Evolutionary conservation across 2,888 invertebrate species (phyloP).

Genomic region (Drosophila sordidapex): DNA sequence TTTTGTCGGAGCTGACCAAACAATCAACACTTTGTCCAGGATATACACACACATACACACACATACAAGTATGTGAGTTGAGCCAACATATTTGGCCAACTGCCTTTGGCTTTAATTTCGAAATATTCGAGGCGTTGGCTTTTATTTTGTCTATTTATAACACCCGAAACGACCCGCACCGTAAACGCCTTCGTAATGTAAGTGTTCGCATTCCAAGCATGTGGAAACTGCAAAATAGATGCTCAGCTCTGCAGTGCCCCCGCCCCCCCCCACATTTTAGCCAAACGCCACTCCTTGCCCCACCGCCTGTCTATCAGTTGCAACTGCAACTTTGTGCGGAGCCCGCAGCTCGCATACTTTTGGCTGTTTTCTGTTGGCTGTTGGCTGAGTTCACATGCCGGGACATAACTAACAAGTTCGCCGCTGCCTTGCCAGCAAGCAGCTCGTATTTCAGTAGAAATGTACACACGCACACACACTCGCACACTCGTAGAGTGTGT

Average conservation of each 20-base stretch:
- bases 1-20: slow-evolving; percentile 56
- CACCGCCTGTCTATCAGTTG: slow-evolving; percentile 36
- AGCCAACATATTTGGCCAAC: slow-evolving; percentile 61
- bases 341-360: slow-evolving; percentile 52
- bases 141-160: slow-evolving; percentile 71
- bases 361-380: slow-evolving; percentile 56
- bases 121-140: slow-evolving; percentile 62
- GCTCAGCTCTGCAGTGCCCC: slow-evolving; percentile 39
- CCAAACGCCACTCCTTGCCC: not conserved
- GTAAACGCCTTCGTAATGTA: slow-evolving; percentile 54
- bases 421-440: slow-evolving; percentile 37
- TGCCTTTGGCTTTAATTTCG: slow-evolving; percentile 76
- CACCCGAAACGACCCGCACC: slow-evolving; percentile 27
- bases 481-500: not conserved
- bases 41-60: slow-evolving; percentile 13
- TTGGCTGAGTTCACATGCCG: slow-evolving; percentile 62
- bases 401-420: slow-evolving; percentile 72
- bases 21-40: slow-evolving; percentile 65
- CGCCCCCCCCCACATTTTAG: not conserved
- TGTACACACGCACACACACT: slow-evolving; percentile 19
- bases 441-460: slow-evolving; percentile 57
- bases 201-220: slow-evolving; percentile 78
- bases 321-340: slow-evolving; percentile 58
- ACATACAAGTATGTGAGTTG: slow-evolving; percentile 26
- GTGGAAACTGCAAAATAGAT: slow-evolving; percentile 77